Conservation (phyloP, 2,113 vertebrate species). For the Dasyurus viverrinus region DNA sequence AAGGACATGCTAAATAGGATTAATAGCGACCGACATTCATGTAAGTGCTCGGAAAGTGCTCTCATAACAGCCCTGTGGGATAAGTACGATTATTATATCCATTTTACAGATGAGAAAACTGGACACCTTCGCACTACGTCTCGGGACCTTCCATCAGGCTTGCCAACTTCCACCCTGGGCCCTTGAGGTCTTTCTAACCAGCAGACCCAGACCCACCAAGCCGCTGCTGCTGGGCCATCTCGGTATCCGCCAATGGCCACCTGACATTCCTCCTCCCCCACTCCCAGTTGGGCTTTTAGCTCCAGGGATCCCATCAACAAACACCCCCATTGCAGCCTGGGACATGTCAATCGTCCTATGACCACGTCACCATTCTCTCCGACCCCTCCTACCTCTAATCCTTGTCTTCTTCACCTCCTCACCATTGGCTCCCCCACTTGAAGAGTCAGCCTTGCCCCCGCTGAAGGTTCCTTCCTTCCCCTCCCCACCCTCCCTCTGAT, state of each 20-base stretch:
- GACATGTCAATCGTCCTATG: background rate
- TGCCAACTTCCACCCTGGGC: background rate
- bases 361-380: background rate
- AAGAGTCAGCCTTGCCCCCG: background rate
- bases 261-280: background rate
- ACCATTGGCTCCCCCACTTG: background rate
- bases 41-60: too few species aligned
- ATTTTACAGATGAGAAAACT: background rate
- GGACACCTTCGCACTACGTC: background rate
- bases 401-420: background rate
- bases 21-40: too few species aligned
- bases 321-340: background rate
- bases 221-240: background rate
- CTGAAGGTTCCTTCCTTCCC: background rate
- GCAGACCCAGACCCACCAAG: background rate
- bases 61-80: too few species aligned
- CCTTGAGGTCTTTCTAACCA: background rate
- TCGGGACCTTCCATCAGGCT: background rate
- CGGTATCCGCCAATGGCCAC: background rate
- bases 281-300: background rate
- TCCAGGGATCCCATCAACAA: background rate
- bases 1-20: too few species aligned
- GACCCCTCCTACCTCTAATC: background rate
- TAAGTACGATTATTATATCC: too few species aligned
- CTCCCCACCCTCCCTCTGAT: background rate